Evolutionary conservation across 2,113 vertebrate genomes (phyloP).

Genomic region (Plestiodon gilberti): DNA sequence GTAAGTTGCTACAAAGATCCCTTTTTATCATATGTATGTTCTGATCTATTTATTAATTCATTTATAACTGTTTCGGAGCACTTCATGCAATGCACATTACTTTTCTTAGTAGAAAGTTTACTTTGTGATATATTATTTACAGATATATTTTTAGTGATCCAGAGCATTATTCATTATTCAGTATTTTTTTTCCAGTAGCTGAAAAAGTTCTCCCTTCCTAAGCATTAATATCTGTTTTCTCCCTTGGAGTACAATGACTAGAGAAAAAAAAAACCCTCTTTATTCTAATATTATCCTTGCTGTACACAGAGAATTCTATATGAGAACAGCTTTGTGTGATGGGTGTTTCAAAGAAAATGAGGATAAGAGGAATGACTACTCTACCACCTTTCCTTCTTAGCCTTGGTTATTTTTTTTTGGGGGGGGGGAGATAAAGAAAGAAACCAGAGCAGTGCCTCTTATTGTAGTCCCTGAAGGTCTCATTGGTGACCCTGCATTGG

Average conservation of each 20-base stretch:
- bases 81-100: neutral
- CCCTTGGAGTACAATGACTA: neutral
- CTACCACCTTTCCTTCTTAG: neutral
- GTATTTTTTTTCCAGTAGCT: neutral
- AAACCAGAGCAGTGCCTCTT: too few species aligned
- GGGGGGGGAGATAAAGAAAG: neutral
- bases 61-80: constrained; percentile 2
- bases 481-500: too few species aligned
- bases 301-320: constrained; percentile 11
- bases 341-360: neutral
- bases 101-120: neutral
- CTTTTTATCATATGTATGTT: constrained; percentile 3
- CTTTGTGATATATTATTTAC: constrained; percentile 20
- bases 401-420: neutral
- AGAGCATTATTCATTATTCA: constrained; percentile 21
- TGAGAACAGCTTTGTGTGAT: neutral
- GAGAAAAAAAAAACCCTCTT: neutral
- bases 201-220: neutral
- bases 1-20: neutral
- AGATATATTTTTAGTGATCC: constrained; percentile 19
- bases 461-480: too few species aligned
- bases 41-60: constrained; percentile 6
- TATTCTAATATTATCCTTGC: constrained; percentile 7
- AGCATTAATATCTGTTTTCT: constrained; percentile 7
- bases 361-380: neutral